A percentile compares a stretch with the other conserved stretches of the same genome.
Evolutionary conservation across 23 tunicate species (phyloP).

Genomic region (Botrylloides violaceus): DNA sequence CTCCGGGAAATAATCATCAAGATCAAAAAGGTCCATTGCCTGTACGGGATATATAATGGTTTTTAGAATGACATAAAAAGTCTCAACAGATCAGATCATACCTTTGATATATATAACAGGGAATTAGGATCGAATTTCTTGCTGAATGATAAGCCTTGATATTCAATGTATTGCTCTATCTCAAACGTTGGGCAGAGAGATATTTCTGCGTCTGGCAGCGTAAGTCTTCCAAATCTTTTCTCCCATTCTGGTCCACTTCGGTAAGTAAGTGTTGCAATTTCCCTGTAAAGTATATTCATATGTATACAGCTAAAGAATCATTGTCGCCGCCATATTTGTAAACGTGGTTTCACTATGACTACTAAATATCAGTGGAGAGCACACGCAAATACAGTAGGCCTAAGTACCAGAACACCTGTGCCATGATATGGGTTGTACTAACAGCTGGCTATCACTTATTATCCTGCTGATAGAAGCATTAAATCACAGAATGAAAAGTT

Average conservation of each 20-base stretch:
- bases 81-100: slow-evolving; percentile 13
- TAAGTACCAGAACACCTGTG: no score
- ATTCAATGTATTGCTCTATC: slow-evolving; percentile 91
- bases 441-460: no score
- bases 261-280: slow-evolving; percentile 87
- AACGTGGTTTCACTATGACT: no score
- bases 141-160: slow-evolving; percentile 86
- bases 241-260: slow-evolving; percentile 82
- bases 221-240: slow-evolving; percentile 52
- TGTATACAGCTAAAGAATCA: not conserved
- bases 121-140: slow-evolving; percentile 91
- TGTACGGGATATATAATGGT: no score
- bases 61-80: no score
- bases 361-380: no score
- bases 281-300: slow-evolving; percentile 27
- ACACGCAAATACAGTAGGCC: not conserved
- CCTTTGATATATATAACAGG: slow-evolving; percentile 79
- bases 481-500: no score
- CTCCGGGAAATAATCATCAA: slow-evolving; percentile 51
- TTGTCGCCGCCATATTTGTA: no score
- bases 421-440: no score
- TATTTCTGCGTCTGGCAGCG: slow-evolving; percentile 43
- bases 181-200: slow-evolving; percentile 81
- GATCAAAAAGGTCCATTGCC: slow-evolving; percentile 93
- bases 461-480: no score